These are phyloP conservation scores for Coccyzus lansbergi DNA, from an alignment of 2,797 vertebrate species.

Conservation along the genomic window DNA sequence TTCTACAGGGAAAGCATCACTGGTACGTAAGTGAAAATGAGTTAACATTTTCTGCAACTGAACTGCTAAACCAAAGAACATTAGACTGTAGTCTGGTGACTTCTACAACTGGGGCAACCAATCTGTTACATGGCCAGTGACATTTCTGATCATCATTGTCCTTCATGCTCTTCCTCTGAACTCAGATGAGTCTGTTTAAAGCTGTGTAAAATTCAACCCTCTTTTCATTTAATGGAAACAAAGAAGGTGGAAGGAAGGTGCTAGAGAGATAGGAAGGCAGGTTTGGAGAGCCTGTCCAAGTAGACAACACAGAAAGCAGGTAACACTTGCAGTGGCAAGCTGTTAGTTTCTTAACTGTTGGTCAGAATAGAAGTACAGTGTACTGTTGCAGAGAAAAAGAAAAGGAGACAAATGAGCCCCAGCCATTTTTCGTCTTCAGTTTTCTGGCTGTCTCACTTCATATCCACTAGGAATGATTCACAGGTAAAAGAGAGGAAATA, in stretches of 20 bases:
- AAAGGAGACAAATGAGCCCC: neutral
- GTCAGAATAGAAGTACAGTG: neutral
- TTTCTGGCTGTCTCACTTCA: neutral
- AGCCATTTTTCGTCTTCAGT: neutral
- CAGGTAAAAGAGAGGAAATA: neutral
- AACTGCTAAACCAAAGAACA: neutral
- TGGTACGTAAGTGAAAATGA: neutral
- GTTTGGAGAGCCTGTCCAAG: neutral
- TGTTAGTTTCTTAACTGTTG: neutral
- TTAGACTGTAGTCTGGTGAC: neutral
- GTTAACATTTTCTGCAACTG: neutral
- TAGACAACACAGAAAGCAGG: neutral
- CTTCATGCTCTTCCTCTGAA: neutral
- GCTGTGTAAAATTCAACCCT: neutral
- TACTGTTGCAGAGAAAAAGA: neutral
- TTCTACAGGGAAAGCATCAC: neutral
- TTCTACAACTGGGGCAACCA: neutral
- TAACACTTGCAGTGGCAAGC: neutral
- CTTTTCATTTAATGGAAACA: neutral
- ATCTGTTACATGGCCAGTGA: accelerated
- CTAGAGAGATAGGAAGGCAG: neutral
- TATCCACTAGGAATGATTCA: neutral
- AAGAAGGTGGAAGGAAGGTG: neutral
- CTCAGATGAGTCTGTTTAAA: neutral
- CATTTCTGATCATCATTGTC: neutral